Conservation (phyloP, 2,113 vertebrate species). For the Reinhardtius hippoglossoides region DNA sequence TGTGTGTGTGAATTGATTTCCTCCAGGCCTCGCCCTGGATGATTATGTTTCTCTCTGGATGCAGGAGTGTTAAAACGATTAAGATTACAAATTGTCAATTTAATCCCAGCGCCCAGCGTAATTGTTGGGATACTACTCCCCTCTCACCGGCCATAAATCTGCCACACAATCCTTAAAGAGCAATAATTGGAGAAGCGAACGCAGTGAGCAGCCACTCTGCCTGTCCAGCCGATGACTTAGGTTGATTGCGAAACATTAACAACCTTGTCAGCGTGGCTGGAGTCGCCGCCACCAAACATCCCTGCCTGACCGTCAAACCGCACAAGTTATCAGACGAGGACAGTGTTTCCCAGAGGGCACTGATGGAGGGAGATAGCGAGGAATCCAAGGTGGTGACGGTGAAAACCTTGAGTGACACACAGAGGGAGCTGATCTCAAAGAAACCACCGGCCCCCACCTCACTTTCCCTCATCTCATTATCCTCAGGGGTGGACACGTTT, state of each 20-base stretch:
- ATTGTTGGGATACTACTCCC: constrained; percentile 72
- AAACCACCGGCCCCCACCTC: constrained; percentile 6
- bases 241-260: constrained; percentile 71
- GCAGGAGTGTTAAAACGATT: constrained; percentile 66
- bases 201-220: constrained; percentile 30
- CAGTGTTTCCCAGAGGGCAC: constrained; percentile 12
- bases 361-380: background rate
- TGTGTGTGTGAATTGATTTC: constrained; percentile 70
- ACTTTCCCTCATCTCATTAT: constrained; percentile 43
- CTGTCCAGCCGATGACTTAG: constrained; percentile 44
- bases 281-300: constrained; percentile 20
- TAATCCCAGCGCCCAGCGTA: constrained; percentile 69
- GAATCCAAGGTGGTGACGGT: constrained; percentile 9
- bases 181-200: constrained; percentile 63
- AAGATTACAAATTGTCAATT: constrained; percentile 82
- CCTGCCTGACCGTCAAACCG: background rate
- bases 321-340: constrained; percentile 30
- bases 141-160: constrained; percentile 69
- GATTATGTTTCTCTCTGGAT: constrained; percentile 70
- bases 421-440: constrained; percentile 15
- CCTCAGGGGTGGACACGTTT: constrained; percentile 24
- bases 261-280: constrained; percentile 44
- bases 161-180: constrained; percentile 65
- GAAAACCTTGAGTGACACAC: constrained; percentile 20
- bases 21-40: constrained; percentile 60